phyloP scores from a whole-genome alignment of 2,888 invertebrate species.

The Dynastes maya region DNA sequence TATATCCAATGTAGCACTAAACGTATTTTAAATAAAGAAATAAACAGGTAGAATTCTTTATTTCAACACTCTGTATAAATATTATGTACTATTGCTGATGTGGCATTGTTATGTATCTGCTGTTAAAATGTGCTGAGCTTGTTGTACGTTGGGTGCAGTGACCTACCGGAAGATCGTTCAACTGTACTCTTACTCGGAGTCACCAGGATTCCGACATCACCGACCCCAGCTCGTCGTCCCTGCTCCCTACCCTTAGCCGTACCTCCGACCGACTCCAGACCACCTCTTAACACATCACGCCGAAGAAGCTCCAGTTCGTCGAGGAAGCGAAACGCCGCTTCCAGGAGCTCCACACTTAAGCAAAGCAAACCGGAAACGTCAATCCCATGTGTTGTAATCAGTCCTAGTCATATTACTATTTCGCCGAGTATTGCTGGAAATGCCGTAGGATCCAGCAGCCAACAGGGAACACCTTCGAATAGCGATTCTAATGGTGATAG shows the following conservation, averaged over 20 bases:
- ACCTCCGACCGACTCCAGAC: slow-evolving; percentile 69
- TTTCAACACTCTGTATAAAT: slow-evolving; percentile 11
- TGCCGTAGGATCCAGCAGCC: slow-evolving; percentile 22
- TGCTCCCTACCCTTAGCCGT: slow-evolving; percentile 61
- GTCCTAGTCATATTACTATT: slow-evolving; percentile 2
- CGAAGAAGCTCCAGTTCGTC: slow-evolving; percentile 43
- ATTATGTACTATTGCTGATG: background rate
- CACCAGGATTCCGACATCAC: slow-evolving; percentile 72
- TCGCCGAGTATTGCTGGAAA: slow-evolving; percentile 3
- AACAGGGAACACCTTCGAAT: slow-evolving; percentile 59
- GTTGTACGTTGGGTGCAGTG: slow-evolving; percentile 69
- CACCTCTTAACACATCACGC: slow-evolving; percentile 60
- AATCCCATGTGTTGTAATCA: slow-evolving; percentile 13
- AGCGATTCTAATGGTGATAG: slow-evolving; percentile 64
- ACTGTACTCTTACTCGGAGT: slow-evolving; percentile 77
- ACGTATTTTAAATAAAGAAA: background rate
- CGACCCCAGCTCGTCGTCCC: slow-evolving; percentile 65
- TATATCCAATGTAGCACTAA: background rate
- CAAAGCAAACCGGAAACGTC: slow-evolving; percentile 34
- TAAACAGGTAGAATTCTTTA: background rate
- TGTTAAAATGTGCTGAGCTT: slow-evolving; percentile 32
- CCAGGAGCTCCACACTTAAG: slow-evolving; percentile 40
- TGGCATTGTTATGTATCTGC: slow-evolving; percentile 4
- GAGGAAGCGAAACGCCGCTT: slow-evolving; percentile 43
- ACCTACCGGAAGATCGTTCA: slow-evolving; percentile 77